phyloP scores from a whole-genome alignment of 2,797 vertebrate species.

The Mareca penelope region DNA sequence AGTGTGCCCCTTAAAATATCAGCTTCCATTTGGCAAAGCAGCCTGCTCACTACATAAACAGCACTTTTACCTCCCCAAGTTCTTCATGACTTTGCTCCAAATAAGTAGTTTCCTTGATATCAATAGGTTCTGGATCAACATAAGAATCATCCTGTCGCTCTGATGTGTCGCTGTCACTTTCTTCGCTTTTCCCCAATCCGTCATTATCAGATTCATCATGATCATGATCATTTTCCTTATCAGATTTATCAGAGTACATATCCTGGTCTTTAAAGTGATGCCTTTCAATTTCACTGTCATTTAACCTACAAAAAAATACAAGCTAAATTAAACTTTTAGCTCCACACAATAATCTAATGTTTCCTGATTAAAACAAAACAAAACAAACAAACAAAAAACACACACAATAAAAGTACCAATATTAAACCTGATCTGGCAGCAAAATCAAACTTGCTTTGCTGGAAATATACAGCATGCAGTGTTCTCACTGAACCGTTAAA shows the following conservation, averaged over 20 bases:
- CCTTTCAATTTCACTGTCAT: conserved; percentile 89
- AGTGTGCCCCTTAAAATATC: not conserved
- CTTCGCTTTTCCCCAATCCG: conserved; percentile 93
- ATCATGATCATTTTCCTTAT: conserved; percentile 94
- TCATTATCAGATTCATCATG: conserved; percentile 96
- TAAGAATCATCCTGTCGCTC: conserved; percentile 96
- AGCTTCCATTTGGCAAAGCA: not conserved
- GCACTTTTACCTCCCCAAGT: conserved; percentile 89
- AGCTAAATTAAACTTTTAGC: not conserved
- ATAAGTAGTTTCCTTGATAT: conserved; percentile 90
- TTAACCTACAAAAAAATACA: conserved; percentile 82
- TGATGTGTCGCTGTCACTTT: conserved; percentile 95
- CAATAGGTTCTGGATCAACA: conserved; percentile 87
- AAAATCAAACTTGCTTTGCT: not conserved
- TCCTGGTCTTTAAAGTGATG: conserved; percentile 94
- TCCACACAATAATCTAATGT: not conserved
- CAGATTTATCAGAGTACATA: conserved; percentile 96
- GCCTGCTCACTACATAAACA: not conserved
- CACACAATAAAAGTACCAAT: not conserved
- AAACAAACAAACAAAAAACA: not conserved
- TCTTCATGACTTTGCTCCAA: conserved; percentile 92
- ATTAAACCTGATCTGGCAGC: not conserved
- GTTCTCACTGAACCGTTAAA: not conserved
- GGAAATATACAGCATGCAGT: not conserved
- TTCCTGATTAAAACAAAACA: not conserved